Evolutionary conservation across 2,888 invertebrate species (phyloP), one percentile per base, ranked within the genome.

Genomic region (Hemithea aestivaria): DNA sequence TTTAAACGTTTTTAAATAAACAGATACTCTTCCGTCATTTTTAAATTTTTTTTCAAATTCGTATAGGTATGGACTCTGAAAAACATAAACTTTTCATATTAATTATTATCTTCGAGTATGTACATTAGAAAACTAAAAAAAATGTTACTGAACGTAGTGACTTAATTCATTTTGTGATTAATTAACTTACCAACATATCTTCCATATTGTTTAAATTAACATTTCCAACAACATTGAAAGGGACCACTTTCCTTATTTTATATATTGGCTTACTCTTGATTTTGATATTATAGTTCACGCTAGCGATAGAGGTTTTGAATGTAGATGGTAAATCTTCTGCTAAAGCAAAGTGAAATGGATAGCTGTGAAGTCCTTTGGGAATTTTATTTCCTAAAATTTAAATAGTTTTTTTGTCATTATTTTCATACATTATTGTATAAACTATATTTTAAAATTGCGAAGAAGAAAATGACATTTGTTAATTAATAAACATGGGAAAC

Each of bases 331-430:
- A 54, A 49, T 83, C 73, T 10, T 54, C 51, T 1, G 83, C 81
- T 26, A 87, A 40, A 4, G 62, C 60, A 41, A 85, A 83, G 48
- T 83, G 70, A 47, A 87, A 83, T 9, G 76, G 75, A 46, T 69
- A 72, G 11, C 61, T 70, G 34, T 75, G 64, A 11, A 72, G 43
- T 1, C 82, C 81, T 0, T 76, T 68, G 12, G 48, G 44, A 2
- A 81, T 52, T 28, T 36, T 63, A 38, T 58, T 71, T 35, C 67
- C 85, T 81, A 59, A 63, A 20, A 9, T 6, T 12, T 9, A 35
- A 20, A 33, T 12, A 7, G 16, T 6, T 16, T 27, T 10, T 2
- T 26, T 23, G 6, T 9, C 9, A n/a, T 20, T 1, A 10, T 20
- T 8, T 11, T 26, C 3, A 10, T 36, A 22, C 11, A 9, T 7